Base-by-base conservation (phyloP, 2,797 vertebrate species). In the Phoxinus dragarum region DNA sequence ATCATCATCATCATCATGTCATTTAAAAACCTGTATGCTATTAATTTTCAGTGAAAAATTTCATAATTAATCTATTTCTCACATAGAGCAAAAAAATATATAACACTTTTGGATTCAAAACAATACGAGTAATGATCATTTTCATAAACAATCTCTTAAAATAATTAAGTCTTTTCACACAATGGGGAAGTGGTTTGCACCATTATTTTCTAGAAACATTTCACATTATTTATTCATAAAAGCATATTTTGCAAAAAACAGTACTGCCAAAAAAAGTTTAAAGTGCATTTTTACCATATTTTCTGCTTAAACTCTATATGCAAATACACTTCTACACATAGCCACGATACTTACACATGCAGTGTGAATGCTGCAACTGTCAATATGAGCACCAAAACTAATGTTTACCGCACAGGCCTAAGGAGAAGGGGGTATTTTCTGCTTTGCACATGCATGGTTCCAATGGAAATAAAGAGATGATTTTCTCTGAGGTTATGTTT, bases 391-490 rank as follows among this genome's bases (percentile, higher is more conserved):
- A 61, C 14, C 34, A 8, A 76, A 76, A 38, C 3, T 1, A 2
- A 23, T 7, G 34, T 34, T 12, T 17, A 74, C 8, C 52, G 36
- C 73, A 59, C 52, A 40, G 36, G 19, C 21, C 49, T 17, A 3
- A n/a, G 21, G 49, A 47, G 23, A 59, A 61, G 36, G 23, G 27
- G 21, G n/a, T 61, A 38, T 77, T 77, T 77, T 77, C 36, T 17
- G 52, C 8, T 27, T 61, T 31, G 54, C 38, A 59, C 75, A 61
- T n/a, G 36, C 75, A 61, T n/a, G 36, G 12, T 54, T 59, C 38
- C 75, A 61, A 54, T 42, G 54, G 16, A 61, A 78, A 84, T 31
- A 69, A n/a, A 77, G 14, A 73, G 31, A 76, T 10, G 77, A 44
- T 44, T 66, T 64, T 64, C 64, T 34, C 64, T 34, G 64, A 66